These are phyloP conservation scores for Martes martes DNA, from an alignment of 2,113 vertebrate species.

Conservation along the genomic window DNA sequence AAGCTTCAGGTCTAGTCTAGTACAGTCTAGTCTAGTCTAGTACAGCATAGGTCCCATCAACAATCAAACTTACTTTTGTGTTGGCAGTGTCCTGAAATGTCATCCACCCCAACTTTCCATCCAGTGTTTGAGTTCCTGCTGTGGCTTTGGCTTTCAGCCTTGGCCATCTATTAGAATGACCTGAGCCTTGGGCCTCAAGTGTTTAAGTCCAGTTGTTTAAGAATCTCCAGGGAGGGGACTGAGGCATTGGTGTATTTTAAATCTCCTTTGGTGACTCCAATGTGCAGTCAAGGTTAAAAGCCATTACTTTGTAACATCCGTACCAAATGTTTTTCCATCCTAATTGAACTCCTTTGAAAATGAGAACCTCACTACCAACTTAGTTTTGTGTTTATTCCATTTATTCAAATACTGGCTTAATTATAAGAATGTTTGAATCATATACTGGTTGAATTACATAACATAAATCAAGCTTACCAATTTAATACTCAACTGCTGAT, in stretches of 20 bases:
- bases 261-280: neutral
- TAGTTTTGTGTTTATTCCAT: neutral
- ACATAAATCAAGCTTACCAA: neutral
- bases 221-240: neutral
- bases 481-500: conserved; percentile 41
- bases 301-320: neutral
- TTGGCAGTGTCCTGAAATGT: neutral
- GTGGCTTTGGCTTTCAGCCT: neutral
- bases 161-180: neutral
- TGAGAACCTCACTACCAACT: neutral
- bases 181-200: neutral
- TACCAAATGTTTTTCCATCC: neutral
- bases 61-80: neutral
- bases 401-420: conserved; percentile 16
- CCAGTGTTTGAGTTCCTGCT: neutral
- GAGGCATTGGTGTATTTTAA: neutral
- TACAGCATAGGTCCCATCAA: neutral
- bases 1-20: neutral
- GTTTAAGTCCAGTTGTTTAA: neutral
- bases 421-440: conserved; percentile 4
- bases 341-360: neutral
- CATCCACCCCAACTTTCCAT: neutral
- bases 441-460: neutral
- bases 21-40: too few relatives aligned
- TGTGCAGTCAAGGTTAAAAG: neutral